These are phyloP conservation scores for Cephus cinctus DNA, from an alignment of 1,140 invertebrate genomes.

Conservation along the genomic window DNA sequence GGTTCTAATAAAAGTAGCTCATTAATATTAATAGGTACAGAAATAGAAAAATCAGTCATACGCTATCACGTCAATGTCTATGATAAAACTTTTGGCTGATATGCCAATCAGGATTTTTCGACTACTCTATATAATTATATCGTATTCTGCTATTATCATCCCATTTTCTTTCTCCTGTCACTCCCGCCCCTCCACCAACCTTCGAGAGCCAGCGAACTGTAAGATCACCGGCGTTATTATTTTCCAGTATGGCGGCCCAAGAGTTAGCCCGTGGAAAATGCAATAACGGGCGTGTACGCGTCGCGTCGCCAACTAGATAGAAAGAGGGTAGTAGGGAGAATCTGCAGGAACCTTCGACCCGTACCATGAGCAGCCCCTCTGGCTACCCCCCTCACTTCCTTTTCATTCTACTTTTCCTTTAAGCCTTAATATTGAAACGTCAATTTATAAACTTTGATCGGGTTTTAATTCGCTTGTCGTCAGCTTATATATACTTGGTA, in stretches of 20 bases:
- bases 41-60: too few relatives aligned
- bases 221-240: too few relatives aligned
- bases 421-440: slow-evolving; percentile 44
- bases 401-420: background rate
- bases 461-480: slow-evolving; percentile 51
- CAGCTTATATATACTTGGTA: too few relatives aligned
- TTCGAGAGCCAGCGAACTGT: too few relatives aligned
- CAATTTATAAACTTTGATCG: slow-evolving; percentile 53
- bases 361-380: too few relatives aligned
- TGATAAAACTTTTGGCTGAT: too few relatives aligned
- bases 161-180: background rate
- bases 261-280: slow-evolving; percentile 26
- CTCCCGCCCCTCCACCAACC: background rate
- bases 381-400: background rate
- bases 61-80: too few relatives aligned
- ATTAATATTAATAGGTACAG: background rate
- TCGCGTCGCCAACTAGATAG: too few relatives aligned
- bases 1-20: background rate
- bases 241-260: slow-evolving; percentile 5
- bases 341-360: slow-evolving; percentile 2
- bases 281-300: too few relatives aligned
- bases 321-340: slow-evolving; percentile 9
- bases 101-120: too few relatives aligned
- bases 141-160: too few relatives aligned
- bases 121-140: too few relatives aligned